Evolutionary conservation across 2,888 invertebrate genomes (phyloP), one percentile per base, ranked within the genome.

Genomic region (Charanyca ferruginea): DNA sequence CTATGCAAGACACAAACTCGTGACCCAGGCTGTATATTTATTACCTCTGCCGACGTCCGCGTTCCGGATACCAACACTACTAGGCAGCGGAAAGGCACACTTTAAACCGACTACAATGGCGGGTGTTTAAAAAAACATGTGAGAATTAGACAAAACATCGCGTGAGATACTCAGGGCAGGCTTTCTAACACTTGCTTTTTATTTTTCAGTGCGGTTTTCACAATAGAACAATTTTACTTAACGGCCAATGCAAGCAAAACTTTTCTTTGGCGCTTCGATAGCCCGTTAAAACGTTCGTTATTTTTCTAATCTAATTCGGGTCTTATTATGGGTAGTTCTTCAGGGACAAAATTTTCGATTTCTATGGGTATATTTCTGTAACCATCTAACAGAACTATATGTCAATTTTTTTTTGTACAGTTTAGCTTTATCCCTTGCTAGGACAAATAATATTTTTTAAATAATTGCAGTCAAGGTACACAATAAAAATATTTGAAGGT

Each of bases 61-160:
- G 51, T 53, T 60, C 81, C 80, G 79, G 79, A 79, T 79, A 67
- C 76, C 68, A 79, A 75, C 71, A 68, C 55, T 65, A 69, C 68
- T 47, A 54, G 61, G 53, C 41, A 53, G 25, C 79, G 79, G 79
- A 79, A 81, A 81, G 52, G 76, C 68, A 60, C 66, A 79, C 66
- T 79, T 79, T 79, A 55, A 79, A 79, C 64, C 44, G 54, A 60
- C 59, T 48, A 75, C 61, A 49, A 52, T 49, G 63, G 61, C 32
- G 54, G 23, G 42, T 60, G 42, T 66, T 62, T 61, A 53, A 68
- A 76, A 73, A 65, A 66, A 57, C 63, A 63, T 63, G 65, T 73
- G 73, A 72, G 59, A 81, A 77, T 65, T 73, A 68, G 60, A 74
- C 60, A 59, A 73, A 77, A 66, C 64, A 60, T 68, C 57, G 76